Evolutionary conservation across 2,113 vertebrate genomes (phyloP).

Genomic region (Fulmarus glacialis): DNA sequence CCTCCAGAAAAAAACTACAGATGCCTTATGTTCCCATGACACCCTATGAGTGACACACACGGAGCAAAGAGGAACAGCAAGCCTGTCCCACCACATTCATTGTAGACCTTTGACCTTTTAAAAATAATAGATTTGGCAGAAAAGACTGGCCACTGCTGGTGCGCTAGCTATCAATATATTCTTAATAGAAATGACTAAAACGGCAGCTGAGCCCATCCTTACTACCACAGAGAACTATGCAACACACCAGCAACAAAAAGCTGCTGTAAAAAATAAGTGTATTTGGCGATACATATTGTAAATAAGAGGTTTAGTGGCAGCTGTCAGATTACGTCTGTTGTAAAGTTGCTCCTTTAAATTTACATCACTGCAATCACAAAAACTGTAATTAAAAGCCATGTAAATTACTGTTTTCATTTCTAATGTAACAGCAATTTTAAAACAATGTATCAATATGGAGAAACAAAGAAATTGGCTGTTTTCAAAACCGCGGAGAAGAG

Average conservation of each 20-base stretch:
- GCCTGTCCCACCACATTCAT: neutral
- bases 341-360: constrained; percentile 35
- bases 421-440: constrained; percentile 25
- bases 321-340: constrained; percentile 6
- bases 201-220: constrained; percentile 23
- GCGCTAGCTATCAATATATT: neutral
- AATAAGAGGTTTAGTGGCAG: constrained; percentile 38
- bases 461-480: constrained; percentile 2
- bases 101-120: neutral
- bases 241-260: neutral
- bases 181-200: constrained; percentile 8
- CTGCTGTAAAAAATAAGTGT: neutral
- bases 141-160: neutral
- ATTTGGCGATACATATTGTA: neutral
- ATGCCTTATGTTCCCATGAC: neutral
- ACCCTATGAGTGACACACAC: neutral
- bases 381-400: constrained; percentile 50
- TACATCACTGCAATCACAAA: constrained; percentile 18
- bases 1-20: neutral
- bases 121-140: neutral
- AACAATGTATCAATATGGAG: constrained; percentile 36
- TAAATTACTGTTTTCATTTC: constrained; percentile 48
- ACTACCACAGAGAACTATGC: neutral
- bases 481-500: neutral
- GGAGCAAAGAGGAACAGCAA: neutral